phyloP scores from a whole-genome alignment of 23 tunicate genomes.

The Trididemnum nubilum region DNA sequence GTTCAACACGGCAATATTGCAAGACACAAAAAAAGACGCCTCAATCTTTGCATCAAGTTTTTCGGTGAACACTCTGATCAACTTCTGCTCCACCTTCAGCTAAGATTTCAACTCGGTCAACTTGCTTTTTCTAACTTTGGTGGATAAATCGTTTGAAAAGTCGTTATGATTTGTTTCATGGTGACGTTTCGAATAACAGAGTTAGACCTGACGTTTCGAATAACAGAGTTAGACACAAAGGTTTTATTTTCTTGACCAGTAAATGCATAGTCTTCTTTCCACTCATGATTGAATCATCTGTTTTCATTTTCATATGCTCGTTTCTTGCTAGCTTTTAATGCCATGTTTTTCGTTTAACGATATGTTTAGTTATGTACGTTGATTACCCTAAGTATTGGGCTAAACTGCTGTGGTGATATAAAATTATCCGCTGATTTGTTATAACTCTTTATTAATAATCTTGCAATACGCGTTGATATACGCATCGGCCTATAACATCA shows the following conservation, averaged over 20 bases:
- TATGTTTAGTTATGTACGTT: too few relatives aligned
- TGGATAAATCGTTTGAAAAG: constrained; percentile 45
- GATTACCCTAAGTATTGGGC: too few relatives aligned
- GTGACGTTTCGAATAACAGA: constrained; percentile 34
- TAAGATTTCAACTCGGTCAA: constrained; percentile 37
- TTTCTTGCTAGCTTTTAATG: constrained; percentile 27
- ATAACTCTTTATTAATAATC: too few relatives aligned
- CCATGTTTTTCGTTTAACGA: constrained; percentile 25
- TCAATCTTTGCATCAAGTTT: constrained; percentile 38
- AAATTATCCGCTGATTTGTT: too few relatives aligned
- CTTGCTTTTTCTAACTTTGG: constrained; percentile 42
- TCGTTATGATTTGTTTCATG: constrained; percentile 41
- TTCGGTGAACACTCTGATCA: constrained; percentile 22
- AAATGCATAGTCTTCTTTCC: constrained; percentile 41
- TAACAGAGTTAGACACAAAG: constrained; percentile 33
- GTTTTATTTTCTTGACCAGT: constrained; percentile 34
- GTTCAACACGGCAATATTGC: constrained; percentile 16
- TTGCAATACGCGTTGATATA: too few relatives aligned
- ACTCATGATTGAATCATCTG: constrained; percentile 25
- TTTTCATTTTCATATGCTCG: constrained; percentile 30
- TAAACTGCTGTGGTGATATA: too few relatives aligned
- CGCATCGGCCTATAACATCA: too few relatives aligned
- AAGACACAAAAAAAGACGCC: constrained; percentile 30
- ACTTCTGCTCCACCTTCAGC: constrained; percentile 30
- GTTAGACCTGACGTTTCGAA: constrained; percentile 10